Conservation (phyloP, 2,113 vertebrate species). For the Mormyrus lacerda region DNA sequence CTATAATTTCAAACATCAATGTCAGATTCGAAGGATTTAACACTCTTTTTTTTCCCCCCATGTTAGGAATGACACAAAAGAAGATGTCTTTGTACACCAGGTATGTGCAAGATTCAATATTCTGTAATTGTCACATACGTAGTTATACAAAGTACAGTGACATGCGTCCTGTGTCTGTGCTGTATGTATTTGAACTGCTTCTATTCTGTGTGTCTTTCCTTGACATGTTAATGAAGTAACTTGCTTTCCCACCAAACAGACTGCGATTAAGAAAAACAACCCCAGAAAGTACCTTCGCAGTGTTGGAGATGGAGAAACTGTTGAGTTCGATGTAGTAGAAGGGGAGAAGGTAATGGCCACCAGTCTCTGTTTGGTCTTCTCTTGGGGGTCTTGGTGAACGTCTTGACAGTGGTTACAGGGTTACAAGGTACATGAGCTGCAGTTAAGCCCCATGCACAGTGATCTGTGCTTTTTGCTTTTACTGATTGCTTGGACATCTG, state of each 20-base stretch:
- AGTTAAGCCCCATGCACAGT: not conserved
- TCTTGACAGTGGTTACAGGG: not conserved
- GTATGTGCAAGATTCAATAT: constrained; percentile 34
- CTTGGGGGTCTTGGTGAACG: not conserved
- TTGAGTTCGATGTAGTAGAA: constrained; percentile 99
- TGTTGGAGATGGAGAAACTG: constrained; percentile 98
- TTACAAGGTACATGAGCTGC: not conserved
- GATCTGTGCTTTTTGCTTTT: not conserved
- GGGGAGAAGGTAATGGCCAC: constrained; percentile 83
- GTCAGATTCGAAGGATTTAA: not conserved
- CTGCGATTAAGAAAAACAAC: constrained; percentile 99
- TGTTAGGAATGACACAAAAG: constrained; percentile 67
- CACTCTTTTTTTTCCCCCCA: not conserved
- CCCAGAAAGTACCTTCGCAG: constrained; percentile 99
- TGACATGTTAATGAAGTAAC: not conserved
- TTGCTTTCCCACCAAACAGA: constrained; percentile 56
- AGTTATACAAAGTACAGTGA: too few relatives aligned
- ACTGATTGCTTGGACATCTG: not conserved
- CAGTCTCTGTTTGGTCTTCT: not conserved
- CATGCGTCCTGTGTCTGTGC: too few relatives aligned
- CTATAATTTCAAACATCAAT: not conserved
- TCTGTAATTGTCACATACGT: too few relatives aligned
- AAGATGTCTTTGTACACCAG: constrained; percentile 74
- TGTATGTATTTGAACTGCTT: not conserved
- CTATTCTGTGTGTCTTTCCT: not conserved